Evolutionary conservation across 2,113 vertebrate species (phyloP).

Genomic region (Cricetomys ansorgei): DNA sequence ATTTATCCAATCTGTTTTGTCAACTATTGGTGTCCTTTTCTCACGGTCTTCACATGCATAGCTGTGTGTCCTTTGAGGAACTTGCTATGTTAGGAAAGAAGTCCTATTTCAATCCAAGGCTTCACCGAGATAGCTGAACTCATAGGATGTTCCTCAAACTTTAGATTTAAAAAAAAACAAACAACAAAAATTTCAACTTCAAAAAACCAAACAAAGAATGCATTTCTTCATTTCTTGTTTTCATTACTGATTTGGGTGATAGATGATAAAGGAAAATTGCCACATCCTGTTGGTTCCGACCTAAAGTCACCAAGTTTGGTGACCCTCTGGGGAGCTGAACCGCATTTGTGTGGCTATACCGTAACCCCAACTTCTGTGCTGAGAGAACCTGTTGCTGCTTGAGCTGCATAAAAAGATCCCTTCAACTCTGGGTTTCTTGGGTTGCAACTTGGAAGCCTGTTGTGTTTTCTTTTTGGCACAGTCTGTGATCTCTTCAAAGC

Average conservation of each 20-base stretch:
- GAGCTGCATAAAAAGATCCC: background rate
- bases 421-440: background rate
- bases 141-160: background rate
- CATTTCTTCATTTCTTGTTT: conserved; percentile 1
- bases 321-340: background rate
- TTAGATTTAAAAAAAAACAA: conserved; percentile 33
- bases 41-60: background rate
- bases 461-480: background rate
- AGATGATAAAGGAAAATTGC: background rate
- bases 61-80: background rate
- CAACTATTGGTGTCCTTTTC: background rate
- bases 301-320: background rate
- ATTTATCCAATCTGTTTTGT: background rate
- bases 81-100: conserved; percentile 4
- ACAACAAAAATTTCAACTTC: background rate
- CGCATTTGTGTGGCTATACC: background rate
- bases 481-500: background rate
- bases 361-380: background rate
- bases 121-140: background rate
- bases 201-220: background rate
- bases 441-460: background rate
- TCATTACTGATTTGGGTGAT: background rate
- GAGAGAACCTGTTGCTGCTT: background rate
- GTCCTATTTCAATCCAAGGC: background rate
- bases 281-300: background rate